Evolutionary conservation across 2,113 vertebrate genomes (phyloP), one percentile per base, ranked within the genome.

Genomic region (Sorex araneus): DNA sequence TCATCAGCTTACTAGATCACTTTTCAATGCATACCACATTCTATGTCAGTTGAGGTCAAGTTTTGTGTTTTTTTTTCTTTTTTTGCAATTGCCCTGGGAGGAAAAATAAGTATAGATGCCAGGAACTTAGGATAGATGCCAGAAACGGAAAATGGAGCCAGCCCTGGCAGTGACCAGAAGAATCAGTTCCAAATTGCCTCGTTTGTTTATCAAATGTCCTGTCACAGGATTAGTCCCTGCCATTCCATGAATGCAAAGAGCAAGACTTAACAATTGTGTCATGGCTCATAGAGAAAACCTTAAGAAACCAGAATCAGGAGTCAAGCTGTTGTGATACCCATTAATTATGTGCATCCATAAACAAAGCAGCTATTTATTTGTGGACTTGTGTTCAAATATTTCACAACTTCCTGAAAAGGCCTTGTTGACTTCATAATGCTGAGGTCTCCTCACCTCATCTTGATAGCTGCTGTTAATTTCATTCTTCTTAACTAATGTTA

Each of bases 1-100:
- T 77, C 57, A 25, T 95, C 81, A 88, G 70, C 28, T 75, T 50
- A 69, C 63, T 94, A 77, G 75, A 47, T 91, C 88, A 34, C 74
- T 78, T 93, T 84, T 88, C 85, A 91, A 54, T 40, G 57, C 71
- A 71, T 80, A 71, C 43, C 57, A 91, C 64, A 89, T 86, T 93
- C 84, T 75, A 6, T 81, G 92, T 95, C 90, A 92, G 54, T 3
- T 73, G 75, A 92, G 90, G 88, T 92, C 79, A 96, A 93, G 78
- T 92, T 32, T 19, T 60, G 57, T 60, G 57, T 60, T 19, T 57
- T 19, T 60, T 19, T 23, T 19, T 54, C 15, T 50, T 54, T 94
- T 76, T 90, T 27, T 85, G 83, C 84, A 36, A n/a, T 84, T 95
- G 77, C 91, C 93, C 95, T 54, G 81, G 23, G 9, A 76, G 75